Percentiles rank a stretch among this genome's conserved stretches.
Evolutionary conservation across 2,113 vertebrate genomes (phyloP).

Genomic region (Prolemur simus): DNA sequence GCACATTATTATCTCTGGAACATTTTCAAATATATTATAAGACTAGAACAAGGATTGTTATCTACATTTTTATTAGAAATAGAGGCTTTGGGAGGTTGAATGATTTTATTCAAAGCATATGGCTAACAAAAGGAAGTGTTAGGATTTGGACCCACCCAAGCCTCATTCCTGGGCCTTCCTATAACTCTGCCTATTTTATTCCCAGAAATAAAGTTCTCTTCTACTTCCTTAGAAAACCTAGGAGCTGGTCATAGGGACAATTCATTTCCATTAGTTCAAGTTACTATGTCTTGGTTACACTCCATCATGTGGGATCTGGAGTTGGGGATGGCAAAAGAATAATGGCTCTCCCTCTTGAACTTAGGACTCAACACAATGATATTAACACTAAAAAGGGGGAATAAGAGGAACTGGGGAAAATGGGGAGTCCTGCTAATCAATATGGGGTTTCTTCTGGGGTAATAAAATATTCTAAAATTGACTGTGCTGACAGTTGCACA

Average conservation of each 20-base stretch:
- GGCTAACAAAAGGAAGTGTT: not conserved
- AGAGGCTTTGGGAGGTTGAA: not conserved
- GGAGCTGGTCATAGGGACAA: not conserved
- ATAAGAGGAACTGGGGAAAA: too few species aligned
- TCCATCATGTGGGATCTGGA: not conserved
- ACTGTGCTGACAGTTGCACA: not conserved
- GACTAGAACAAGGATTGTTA: not conserved
- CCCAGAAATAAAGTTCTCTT: conserved; percentile 13
- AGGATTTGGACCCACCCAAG: not conserved
- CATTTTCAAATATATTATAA: not conserved
- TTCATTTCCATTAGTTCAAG: not conserved
- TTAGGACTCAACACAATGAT: not conserved
- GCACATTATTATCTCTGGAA: not conserved
- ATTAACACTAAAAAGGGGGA: not conserved
- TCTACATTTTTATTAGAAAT: not conserved
- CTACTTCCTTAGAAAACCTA: not conserved
- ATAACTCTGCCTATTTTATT: not conserved
- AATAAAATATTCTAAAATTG: not conserved
- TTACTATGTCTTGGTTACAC: not conserved
- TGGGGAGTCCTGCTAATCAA: not conserved
- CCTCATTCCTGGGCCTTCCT: not conserved
- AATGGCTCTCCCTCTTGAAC: not conserved
- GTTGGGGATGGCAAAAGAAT: not conserved
- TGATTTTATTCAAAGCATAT: not conserved
- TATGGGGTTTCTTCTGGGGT: not conserved